Evolutionary conservation across 2,888 invertebrate species (phyloP).

Genomic region (Ligdia adustata): DNA sequence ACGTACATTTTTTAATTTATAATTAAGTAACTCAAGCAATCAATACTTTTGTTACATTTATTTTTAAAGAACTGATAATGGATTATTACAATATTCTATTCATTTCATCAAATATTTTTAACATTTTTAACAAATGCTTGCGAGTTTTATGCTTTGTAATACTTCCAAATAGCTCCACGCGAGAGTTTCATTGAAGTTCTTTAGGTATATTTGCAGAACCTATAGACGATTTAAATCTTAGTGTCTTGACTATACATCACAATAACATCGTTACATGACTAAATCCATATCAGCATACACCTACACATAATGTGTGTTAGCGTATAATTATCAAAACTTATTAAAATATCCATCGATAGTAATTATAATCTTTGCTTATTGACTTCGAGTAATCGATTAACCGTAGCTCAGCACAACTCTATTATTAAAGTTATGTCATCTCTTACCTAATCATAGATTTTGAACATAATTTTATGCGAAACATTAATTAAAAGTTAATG

Average conservation of each 20-base stretch:
- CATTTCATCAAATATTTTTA: no score
- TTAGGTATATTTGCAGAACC: no score
- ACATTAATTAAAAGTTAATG: constrained; percentile 30
- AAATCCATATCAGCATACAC: not conserved
- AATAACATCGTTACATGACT: not conserved
- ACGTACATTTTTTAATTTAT: constrained; percentile 21
- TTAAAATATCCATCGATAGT: constrained; percentile 6
- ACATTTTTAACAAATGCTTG: no score
- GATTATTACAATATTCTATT: no score
- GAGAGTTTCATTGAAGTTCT: no score
- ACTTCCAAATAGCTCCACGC: no score
- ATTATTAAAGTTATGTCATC: constrained; percentile 30
- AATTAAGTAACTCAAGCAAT: constrained; percentile 7
- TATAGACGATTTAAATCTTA: no score
- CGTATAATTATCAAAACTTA: constrained; percentile 13
- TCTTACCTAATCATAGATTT: constrained; percentile 32
- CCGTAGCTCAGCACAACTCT: constrained; percentile 5
- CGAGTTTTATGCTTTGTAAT: no score
- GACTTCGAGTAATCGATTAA: constrained; percentile 18
- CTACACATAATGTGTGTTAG: not conserved
- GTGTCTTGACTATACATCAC: not conserved
- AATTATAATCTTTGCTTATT: constrained; percentile 16
- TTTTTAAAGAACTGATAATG: no score
- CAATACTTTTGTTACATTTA: no score
- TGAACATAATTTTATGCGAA: constrained; percentile 31